Conservation (phyloP, 2,888 invertebrate genomes). For the Ametastegia equiseti region DNA sequence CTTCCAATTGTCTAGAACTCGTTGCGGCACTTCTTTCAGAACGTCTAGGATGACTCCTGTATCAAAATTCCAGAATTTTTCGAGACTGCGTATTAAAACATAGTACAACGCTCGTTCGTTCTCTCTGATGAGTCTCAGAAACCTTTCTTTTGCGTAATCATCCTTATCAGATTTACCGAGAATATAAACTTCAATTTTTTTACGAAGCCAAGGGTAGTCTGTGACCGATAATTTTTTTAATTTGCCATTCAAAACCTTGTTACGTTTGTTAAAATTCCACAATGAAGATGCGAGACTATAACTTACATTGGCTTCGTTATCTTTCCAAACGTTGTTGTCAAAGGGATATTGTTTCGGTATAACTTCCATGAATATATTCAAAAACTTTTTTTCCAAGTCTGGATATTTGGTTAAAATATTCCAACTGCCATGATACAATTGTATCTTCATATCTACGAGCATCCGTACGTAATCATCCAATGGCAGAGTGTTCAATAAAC, state of each 20-base stretch:
- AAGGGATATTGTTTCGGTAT: conserved; percentile 49
- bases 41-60: conserved; percentile 6
- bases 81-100: conserved; percentile 26
- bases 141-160: not conserved
- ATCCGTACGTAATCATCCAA: conserved; percentile 55
- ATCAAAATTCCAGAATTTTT: not conserved
- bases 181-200: conserved; percentile 49
- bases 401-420: conserved; percentile 58
- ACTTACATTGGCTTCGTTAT: not conserved
- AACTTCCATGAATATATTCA: conserved; percentile 57
- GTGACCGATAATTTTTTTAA: conserved; percentile 52
- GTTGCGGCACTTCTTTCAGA: conserved; percentile 49
- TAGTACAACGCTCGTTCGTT: conserved; percentile 56
- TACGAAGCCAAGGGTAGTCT: conserved; percentile 62
- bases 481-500: conserved; percentile 53
- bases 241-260: conserved; percentile 42
- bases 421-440: conserved; percentile 48
- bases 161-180: not conserved
- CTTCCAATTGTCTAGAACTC: conserved; percentile 54
- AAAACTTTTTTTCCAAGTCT: conserved; percentile 60
- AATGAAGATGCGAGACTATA: conserved; percentile 54
- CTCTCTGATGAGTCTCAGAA: not conserved
- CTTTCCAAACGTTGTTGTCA: conserved; percentile 50
- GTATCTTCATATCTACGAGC: conserved; percentile 48
- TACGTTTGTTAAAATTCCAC: conserved; percentile 59